phyloP scores from a whole-genome alignment of 2,113 vertebrate genomes.

The Argyrosomus japonicus region DNA sequence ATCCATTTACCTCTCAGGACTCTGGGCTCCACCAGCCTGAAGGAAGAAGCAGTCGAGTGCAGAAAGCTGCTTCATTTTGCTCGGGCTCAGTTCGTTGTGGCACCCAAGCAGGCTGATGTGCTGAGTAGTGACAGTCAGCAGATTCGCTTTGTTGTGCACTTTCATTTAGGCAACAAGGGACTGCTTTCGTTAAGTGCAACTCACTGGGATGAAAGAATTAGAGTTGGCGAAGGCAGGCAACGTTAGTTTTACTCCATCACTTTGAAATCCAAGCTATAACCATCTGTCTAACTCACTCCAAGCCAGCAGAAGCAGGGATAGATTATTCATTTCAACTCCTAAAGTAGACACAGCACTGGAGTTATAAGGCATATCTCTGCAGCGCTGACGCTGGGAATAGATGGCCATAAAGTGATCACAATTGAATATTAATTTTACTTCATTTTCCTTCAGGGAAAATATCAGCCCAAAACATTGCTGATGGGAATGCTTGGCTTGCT shows the following conservation, averaged over 20 bases:
- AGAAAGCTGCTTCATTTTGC: constrained; percentile 71
- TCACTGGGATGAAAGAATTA: constrained; percentile 79
- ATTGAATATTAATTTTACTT: constrained; percentile 74
- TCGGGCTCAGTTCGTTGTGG: constrained; percentile 53
- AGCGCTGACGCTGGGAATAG: constrained; percentile 41
- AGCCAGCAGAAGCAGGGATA: constrained; percentile 62
- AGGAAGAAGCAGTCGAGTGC: constrained; percentile 78
- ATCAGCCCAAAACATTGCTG: constrained; percentile 57
- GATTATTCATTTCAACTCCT: constrained; percentile 63
- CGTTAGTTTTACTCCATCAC: constrained; percentile 78
- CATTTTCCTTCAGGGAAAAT: constrained; percentile 75
- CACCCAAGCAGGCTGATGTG: constrained; percentile 75
- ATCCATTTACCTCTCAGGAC: constrained; percentile 82
- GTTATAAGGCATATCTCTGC: constrained; percentile 55
- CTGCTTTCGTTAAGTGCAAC: constrained; percentile 79
- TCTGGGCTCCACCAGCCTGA: constrained; percentile 70
- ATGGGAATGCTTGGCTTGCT: constrained; percentile 44
- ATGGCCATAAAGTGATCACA: constrained; percentile 54
- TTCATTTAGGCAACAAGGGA: constrained; percentile 82
- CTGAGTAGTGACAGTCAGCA: constrained; percentile 79
- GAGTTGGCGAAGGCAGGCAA: constrained; percentile 75
- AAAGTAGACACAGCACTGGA: constrained; percentile 37
- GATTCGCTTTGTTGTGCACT: constrained; percentile 81
- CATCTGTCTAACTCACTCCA: constrained; percentile 80
- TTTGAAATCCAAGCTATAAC: constrained; percentile 78